Base-by-base conservation (phyloP, 2,113 vertebrate species). In the Prunella fulvescens region DNA sequence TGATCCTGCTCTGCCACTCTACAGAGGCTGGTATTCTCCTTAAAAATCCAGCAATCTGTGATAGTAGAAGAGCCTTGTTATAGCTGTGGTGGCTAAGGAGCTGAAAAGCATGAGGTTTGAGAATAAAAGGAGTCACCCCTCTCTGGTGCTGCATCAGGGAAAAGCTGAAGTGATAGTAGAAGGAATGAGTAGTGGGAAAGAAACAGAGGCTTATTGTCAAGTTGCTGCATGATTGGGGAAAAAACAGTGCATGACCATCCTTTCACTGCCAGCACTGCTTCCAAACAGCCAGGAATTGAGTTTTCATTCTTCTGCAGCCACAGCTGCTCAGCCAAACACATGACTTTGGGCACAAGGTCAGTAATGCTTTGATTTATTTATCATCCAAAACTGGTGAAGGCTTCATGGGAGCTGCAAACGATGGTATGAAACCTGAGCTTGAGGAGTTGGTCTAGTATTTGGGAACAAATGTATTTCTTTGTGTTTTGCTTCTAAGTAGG, bases 1-100 rank as follows among this genome's bases (percentile, higher is more conserved):
- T 85, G 37, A n/a, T 91, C 40, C 26, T 69, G n/a, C 18, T 82
- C 14, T 79, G 48, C 70, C 58, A 85, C 88, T 95, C 61, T n/a
- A 42, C 44, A 45, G 28, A 79, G 85, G 12, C 22, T 92, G 92
- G 88, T 90, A 94, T 94, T 94, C 92, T 93, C 70, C 95, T 94
- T 94, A 87, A 90, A 91, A 91, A 71, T 61, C 53, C 83, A 88
- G 19, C 71, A 57, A 8, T 26, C 57, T 81, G 35, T 79, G 81
- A 87, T 67, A 87, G 25, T 14, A 76, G 80, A 67, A 84, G 40
- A 60, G 44, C 45, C 44, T 70, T 65, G 23, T 78, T 84, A 24
- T 7, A n/a, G 33, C 15, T 61, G 39, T 56, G n/a, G n/a, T 31
- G 48, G 26, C 26, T 69, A 28, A 91, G 81, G 81, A 88, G 70